Evolutionary conservation across 2,113 vertebrate genomes (phyloP), one percentile per base, ranked within the genome.

Genomic region (Struthidea cinerea): DNA sequence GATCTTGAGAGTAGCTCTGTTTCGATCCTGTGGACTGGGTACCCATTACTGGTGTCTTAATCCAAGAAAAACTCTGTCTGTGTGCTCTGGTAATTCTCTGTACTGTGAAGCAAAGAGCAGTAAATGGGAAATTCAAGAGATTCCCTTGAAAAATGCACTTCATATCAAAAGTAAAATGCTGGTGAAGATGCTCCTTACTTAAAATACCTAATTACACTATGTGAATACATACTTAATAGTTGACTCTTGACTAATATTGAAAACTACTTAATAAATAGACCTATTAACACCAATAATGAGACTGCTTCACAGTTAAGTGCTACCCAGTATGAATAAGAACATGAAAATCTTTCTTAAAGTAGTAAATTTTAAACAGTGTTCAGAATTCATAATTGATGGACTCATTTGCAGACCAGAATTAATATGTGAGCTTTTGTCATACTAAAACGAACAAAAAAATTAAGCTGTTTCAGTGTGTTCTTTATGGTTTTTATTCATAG

Each of bases 321-420:
- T 92, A 84, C 35, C 28, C 35, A 80, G 9, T 70, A 63, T 78
- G 52, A 95, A 14, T 69, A 83, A 92, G 60, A 95, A 71, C 26
- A 82, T 81, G 80, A 75, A 92, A 89, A 92, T 81, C 68, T 74
- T 49, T 90, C 76, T 91, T 86, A 67, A 90, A 92, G 61, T 69
- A 63, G 50, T 84, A 92, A 67, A 95, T 53, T 69, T 87, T 53
- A 87, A 86, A 77, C 32, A 78, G 55, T 63, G 32, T 78, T 92
- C 56, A 63, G 57, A 20, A 88, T 63, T 20, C 30, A 70, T 93
- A 95, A 88, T 41, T 86, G 87, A 96, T 77, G 60, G 75, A 37
- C 42, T 92, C 22, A 74, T 81, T 94, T 95, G 44, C 46, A 91
- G 67, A 55, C 16, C 35, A 53, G 76, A 61, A 90, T 80, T 96